These are phyloP conservation scores for Cremastobaeus sp. DNA, from an alignment of 2,888 invertebrate species.

Conservation along the genomic window DNA sequence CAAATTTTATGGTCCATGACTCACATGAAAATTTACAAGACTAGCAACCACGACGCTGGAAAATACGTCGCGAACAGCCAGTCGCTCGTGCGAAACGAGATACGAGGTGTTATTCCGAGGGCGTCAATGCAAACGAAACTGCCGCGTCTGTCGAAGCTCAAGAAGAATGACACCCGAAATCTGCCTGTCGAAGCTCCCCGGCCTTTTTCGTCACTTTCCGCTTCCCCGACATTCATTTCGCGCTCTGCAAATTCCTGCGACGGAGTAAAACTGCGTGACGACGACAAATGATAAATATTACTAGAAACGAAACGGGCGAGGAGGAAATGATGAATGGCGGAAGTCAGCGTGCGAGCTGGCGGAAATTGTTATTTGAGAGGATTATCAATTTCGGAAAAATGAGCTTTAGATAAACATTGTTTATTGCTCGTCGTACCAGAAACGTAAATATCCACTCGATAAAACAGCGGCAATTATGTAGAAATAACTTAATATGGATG, in stretches of 20 bases:
- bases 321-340: conserved; percentile 37
- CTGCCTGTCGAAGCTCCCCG: no score
- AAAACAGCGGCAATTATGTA: no score
- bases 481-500: no score
- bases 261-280: conserved; percentile 28
- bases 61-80: conserved; percentile 43
- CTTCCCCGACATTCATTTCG: conserved; percentile 16
- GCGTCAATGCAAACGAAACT: conserved; percentile 39
- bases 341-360: conserved; percentile 24
- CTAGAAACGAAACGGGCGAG: conserved; percentile 24
- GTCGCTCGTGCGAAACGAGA: conserved; percentile 1
- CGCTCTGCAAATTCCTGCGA: conserved; percentile 12
- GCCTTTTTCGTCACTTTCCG: conserved; percentile 4
- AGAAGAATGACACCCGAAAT: no score
- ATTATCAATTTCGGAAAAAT: no score
- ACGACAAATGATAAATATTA: conserved; percentile 44
- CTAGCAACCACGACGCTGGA: conserved; percentile 33
- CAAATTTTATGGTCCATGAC: conserved; percentile 61
- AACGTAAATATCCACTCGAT: no score
- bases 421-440: no score
- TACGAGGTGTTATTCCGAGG: conserved; percentile 21
- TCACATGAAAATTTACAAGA: conserved; percentile 59
- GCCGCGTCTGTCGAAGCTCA: conserved; percentile 23
- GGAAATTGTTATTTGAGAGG: conserved; percentile 25
- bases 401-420: no score